Percentiles rank a stretch among this genome's conserved stretches.
phyloP scores from a whole-genome alignment of 2,797 vertebrate genomes.

The Bothrops alternatus region DNA sequence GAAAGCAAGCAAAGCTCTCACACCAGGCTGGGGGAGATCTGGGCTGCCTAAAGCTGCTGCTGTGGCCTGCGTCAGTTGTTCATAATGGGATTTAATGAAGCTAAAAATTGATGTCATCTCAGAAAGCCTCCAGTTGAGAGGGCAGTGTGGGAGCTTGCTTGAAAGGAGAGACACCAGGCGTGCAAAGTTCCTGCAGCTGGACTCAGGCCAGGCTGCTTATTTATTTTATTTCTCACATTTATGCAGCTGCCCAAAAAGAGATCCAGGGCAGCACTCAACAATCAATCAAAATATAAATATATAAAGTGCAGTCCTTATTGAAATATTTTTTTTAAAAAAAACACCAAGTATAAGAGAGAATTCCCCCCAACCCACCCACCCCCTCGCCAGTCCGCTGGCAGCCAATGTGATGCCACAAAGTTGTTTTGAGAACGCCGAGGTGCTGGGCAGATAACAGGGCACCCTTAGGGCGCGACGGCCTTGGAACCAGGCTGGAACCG shows the following conservation, averaged over 20 bases:
- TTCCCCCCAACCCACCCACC: too few species aligned
- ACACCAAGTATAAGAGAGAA: too few species aligned
- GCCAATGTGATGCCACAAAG: too few species aligned
- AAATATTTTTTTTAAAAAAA: too few species aligned
- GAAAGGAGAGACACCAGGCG: constrained; percentile 23
- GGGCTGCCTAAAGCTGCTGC: not conserved
- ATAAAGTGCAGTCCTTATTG: too few species aligned
- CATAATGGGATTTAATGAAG: constrained; percentile 35
- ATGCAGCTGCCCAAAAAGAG: not conserved
- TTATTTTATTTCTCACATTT: not conserved
- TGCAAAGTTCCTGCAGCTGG: not conserved
- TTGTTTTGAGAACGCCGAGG: too few species aligned
- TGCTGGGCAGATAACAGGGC: too few species aligned
- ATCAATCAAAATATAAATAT: too few species aligned
- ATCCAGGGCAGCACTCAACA: too few species aligned
- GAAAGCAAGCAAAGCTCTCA: not conserved
- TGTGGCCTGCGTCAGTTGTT: constrained; percentile 19
- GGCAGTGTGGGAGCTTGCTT: constrained; percentile 5
- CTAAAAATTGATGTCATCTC: constrained; percentile 25
- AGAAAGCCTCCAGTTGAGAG: constrained; percentile 34
- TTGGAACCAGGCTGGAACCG: too few species aligned
- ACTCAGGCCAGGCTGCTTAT: not conserved
- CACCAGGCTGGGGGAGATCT: not conserved
- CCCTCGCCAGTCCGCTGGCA: too few species aligned
- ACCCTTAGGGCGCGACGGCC: too few species aligned